Base-by-base conservation (phyloP, 2,888 invertebrate genomes). In the Cryptosula pallasiana region DNA sequence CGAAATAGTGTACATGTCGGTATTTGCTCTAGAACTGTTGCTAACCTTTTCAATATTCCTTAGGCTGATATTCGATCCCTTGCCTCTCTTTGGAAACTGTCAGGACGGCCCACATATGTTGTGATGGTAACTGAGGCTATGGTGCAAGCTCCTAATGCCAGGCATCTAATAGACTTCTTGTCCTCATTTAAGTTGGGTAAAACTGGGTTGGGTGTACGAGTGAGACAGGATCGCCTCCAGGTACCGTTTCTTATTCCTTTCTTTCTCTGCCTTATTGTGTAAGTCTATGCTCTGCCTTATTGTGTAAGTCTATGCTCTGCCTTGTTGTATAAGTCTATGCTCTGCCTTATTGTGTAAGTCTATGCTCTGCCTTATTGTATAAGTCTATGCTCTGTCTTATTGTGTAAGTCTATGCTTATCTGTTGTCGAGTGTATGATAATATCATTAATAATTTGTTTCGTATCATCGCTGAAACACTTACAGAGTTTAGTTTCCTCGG, bases 401-500 rank as follows among this genome's bases (percentile, higher is more conserved):
- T n/a, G n/a, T n/a, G n/a, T n/a, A n/a, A n/a, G n/a, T n/a, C n/a
- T n/a, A n/a, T n/a, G n/a, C n/a, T n/a, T n/a, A n/a, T n/a, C n/a
- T n/a, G n/a, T n/a, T n/a, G n/a, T n/a, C n/a, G n/a, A n/a, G n/a
- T n/a, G n/a, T n/a, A n/a, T n/a, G n/a, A n/a, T n/a, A n/a, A n/a
- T n/a, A n/a, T n/a, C n/a, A n/a, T n/a, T n/a, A n/a, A n/a, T n/a
- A n/a, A n/a, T n/a, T n/a, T n/a, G n/a, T n/a, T n/a, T n/a, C n/a
- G n/a, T n/a, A n/a, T n/a, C n/a, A n/a, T n/a, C n/a, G n/a, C n/a
- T n/a, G n/a, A n/a, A n/a, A n/a, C n/a, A n/a, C n/a, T n/a, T n/a
- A n/a, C 94, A 99, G 89, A 98, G 98, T 87, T 88, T 99, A 72
- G 92, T 98, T 76, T 94, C 96, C n/a, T 95, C 97, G 78, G 95